phyloP scores from a whole-genome alignment of 2,888 invertebrate genomes.

The Eucriotettix oculatus region DNA sequence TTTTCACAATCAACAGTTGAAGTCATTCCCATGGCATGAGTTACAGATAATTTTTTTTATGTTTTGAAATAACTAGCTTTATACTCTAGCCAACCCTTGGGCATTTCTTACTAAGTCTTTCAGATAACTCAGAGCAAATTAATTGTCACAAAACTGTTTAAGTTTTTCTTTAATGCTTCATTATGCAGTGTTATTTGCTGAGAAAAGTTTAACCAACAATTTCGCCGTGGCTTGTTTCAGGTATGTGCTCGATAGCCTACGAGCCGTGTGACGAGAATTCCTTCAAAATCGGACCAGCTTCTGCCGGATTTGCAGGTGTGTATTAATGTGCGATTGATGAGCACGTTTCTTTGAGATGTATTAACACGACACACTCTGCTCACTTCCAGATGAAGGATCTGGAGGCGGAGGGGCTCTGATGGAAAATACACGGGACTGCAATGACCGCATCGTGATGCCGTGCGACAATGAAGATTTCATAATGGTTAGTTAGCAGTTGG shows the following conservation, averaged over 20 bases:
- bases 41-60: too few species aligned
- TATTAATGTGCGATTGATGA: background rate
- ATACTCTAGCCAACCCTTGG: too few species aligned
- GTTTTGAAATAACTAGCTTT: too few species aligned
- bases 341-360: too few species aligned
- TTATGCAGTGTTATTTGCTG: background rate
- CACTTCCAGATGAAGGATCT: constrained; percentile 1
- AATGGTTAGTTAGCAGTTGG: constrained; percentile 30
- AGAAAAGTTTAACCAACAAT: background rate
- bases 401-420: background rate
- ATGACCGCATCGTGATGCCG: constrained; percentile 59
- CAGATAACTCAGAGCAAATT: too few species aligned
- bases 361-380: too few species aligned
- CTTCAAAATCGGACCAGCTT: constrained; percentile 49
- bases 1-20: too few species aligned
- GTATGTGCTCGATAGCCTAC: constrained; percentile 60
- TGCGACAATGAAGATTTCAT: constrained; percentile 74
- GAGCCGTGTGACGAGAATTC: constrained; percentile 58
- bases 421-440: constrained; percentile 32
- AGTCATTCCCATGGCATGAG: too few species aligned
- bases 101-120: too few species aligned
- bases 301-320: constrained; percentile 3
- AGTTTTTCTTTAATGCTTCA: too few species aligned
- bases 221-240: constrained; percentile 21
- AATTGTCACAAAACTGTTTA: too few species aligned